A percentile compares a stretch with the other conserved stretches of the same genome.
Conservation (phyloP, 2,113 vertebrate species). For the Platycercus adscitus region DNA sequence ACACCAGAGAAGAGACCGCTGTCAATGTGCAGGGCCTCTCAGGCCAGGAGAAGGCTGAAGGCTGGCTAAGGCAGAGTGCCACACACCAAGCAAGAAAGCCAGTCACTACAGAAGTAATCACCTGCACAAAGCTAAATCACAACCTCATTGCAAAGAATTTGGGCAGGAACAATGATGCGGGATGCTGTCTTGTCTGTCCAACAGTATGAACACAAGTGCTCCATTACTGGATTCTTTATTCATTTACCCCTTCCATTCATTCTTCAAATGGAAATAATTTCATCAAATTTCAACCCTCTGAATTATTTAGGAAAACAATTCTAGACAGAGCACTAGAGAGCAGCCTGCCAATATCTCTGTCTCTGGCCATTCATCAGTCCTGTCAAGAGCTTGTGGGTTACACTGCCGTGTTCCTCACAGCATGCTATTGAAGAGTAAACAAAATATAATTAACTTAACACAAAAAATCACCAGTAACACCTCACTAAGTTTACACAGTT, state of each 20-base stretch:
- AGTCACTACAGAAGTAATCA: not conserved
- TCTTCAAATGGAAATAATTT: conserved; percentile 63
- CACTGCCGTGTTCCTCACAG: not conserved
- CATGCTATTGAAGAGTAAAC: conserved; percentile 37
- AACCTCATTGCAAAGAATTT: not conserved
- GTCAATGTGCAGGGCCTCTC: fast-evolving
- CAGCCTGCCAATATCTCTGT: conserved; percentile 63
- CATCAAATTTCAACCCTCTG: conserved; percentile 61
- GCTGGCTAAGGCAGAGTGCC: not conserved
- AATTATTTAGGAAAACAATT: conserved; percentile 70
- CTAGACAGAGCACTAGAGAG: conserved; percentile 33
- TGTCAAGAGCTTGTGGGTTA: conserved; percentile 27
- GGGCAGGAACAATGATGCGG: fast-evolving
- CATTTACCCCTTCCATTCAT: conserved; percentile 41
- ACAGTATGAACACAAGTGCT: not conserved
- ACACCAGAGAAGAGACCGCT: not conserved
- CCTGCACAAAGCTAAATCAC: not conserved
- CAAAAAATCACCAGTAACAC: conserved; percentile 22
- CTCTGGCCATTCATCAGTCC: conserved; percentile 59
- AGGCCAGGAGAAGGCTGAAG: not conserved
- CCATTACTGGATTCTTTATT: not conserved
- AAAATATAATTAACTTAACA: conserved; percentile 56
- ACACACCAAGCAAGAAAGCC: not conserved
- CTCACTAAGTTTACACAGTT: conserved; percentile 26
- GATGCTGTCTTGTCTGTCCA: not conserved